Conservation (phyloP, 2,888 invertebrate genomes). For the Cyrtodaria siliqua region DNA sequence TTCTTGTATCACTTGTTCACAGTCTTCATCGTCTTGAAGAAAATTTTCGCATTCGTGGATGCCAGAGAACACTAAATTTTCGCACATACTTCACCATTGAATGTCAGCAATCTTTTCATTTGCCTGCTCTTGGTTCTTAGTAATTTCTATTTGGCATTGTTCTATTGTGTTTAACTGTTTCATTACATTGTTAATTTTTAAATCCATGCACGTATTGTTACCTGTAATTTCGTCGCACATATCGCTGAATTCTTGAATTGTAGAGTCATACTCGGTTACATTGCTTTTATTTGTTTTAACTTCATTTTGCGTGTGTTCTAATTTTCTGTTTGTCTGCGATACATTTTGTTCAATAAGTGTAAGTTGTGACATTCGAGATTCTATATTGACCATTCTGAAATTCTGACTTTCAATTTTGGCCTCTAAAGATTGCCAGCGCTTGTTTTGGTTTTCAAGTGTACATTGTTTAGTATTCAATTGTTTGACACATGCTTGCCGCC, state of each 20-base stretch:
- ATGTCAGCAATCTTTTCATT: background rate
- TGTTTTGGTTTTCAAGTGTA: slow-evolving; percentile 5
- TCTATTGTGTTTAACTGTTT: background rate
- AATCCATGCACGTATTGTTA: background rate
- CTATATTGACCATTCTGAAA: background rate
- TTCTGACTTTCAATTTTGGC: background rate
- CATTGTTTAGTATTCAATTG: background rate
- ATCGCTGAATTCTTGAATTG: slow-evolving; percentile 16
- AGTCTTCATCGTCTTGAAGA: slow-evolving; percentile 2
- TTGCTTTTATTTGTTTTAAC: slow-evolving; percentile 2
- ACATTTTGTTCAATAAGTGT: background rate
- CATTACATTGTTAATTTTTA: background rate
- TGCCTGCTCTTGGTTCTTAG: background rate
- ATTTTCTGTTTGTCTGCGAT: background rate
- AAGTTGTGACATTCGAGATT: background rate
- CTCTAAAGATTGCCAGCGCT: too few species aligned
- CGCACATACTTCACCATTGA: slow-evolving; percentile 23
- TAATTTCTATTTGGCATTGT: background rate
- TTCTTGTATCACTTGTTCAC: slow-evolving; percentile 10
- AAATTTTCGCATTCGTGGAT: background rate
- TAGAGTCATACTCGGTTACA: slow-evolving; percentile 5
- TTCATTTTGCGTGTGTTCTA: background rate
- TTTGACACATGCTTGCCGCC: slow-evolving; percentile 8
- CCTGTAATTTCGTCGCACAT: slow-evolving; percentile 23
- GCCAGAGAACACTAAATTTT: slow-evolving; percentile 19